phyloP scores from a whole-genome alignment of 2,888 invertebrate genomes.

The Teleogryllus oceanicus region DNA sequence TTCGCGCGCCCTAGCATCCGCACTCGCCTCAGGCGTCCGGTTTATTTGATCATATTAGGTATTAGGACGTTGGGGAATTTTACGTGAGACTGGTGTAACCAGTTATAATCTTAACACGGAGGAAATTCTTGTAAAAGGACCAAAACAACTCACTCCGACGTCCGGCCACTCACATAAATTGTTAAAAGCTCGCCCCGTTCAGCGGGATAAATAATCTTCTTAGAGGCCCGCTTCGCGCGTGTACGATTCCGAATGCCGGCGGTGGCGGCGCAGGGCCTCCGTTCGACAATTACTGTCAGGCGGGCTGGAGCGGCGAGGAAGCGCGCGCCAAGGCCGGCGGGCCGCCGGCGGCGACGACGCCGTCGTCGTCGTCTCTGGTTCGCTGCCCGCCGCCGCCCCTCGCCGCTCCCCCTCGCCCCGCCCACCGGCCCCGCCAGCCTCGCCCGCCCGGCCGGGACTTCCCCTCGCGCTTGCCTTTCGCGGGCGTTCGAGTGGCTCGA shows the following conservation, averaged over 20 bases:
- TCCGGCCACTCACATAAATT: slow-evolving; percentile 18
- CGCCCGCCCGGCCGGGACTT: too few relatives aligned
- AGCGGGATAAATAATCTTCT: background rate
- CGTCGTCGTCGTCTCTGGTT: too few relatives aligned
- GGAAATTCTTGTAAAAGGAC: slow-evolving; percentile 18
- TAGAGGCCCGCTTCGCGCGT: background rate
- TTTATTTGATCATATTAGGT: slow-evolving; percentile 18
- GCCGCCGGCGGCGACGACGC: background rate
- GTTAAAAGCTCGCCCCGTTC: background rate
- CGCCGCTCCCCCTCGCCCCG: too few relatives aligned
- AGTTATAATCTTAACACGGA: slow-evolving; percentile 18
- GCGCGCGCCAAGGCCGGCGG: background rate
- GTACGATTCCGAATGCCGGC: background rate
- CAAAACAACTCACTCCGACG: background rate
- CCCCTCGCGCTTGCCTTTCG: too few relatives aligned
- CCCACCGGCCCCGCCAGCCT: too few relatives aligned
- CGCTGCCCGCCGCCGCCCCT: too few relatives aligned
- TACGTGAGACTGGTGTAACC: slow-evolving; percentile 9
- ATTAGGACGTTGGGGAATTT: slow-evolving; percentile 1
- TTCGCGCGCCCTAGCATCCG: background rate
- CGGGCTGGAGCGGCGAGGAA: background rate
- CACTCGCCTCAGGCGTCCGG: background rate
- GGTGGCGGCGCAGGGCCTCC: background rate
- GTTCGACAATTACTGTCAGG: background rate
- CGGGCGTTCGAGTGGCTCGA: too few relatives aligned